Conservation (phyloP, 2,888 invertebrate genomes). For the Sisyra terminalis region DNA sequence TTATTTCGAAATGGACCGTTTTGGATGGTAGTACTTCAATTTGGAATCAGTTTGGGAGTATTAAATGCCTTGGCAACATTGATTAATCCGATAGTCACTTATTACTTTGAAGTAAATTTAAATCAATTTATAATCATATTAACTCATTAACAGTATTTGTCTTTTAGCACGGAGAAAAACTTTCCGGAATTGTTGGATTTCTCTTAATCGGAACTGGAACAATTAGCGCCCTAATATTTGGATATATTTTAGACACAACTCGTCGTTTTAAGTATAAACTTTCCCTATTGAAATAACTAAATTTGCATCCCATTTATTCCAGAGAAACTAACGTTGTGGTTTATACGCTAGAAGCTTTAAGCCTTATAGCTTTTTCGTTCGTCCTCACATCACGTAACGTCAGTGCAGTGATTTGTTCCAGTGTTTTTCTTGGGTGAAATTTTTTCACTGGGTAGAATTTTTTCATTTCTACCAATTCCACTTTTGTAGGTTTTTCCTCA, state of each 20-base stretch:
- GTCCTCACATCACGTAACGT: too few species aligned
- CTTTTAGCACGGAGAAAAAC: slow-evolving; percentile 23
- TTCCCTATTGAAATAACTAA: too few species aligned
- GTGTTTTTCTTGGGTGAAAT: too few species aligned
- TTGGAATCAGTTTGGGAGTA: slow-evolving; percentile 45
- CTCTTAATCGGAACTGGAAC: slow-evolving; percentile 39
- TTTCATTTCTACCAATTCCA: too few species aligned
- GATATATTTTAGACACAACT: slow-evolving; percentile 37
- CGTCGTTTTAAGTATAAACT: slow-evolving; percentile 35
- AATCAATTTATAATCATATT: too few species aligned
- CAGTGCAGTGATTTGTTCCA: too few species aligned
- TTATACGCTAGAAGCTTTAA: too few species aligned
- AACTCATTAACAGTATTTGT: background rate
- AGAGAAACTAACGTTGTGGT: too few species aligned
- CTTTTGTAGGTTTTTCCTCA: slow-evolving; percentile 18
- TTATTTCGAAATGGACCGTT: slow-evolving; percentile 33
- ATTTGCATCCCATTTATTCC: too few species aligned
- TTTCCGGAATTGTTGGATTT: slow-evolving; percentile 37
- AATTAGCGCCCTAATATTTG: slow-evolving; percentile 37
- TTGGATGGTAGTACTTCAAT: slow-evolving; percentile 32
- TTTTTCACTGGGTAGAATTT: too few species aligned
- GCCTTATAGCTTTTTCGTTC: too few species aligned
- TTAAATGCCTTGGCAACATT: slow-evolving; percentile 50
- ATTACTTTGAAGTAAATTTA: slow-evolving; percentile 16
- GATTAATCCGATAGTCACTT: slow-evolving; percentile 19